Evolutionary conservation across 2,113 vertebrate genomes (phyloP).

Genomic region (Colistium nudipinnis): DNA sequence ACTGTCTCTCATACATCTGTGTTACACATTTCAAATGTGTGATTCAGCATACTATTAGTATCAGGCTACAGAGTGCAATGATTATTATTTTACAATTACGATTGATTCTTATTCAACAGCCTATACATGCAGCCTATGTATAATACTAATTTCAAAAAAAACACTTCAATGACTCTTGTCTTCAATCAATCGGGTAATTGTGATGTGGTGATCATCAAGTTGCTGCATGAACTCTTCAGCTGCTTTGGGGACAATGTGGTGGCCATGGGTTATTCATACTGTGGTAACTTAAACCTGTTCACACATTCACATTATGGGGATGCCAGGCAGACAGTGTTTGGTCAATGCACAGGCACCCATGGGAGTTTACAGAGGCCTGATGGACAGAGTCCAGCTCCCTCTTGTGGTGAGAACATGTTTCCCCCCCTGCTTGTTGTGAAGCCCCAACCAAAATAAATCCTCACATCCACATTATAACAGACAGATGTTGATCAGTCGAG

Average conservation of each 20-base stretch:
- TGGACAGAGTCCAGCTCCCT: slow-evolving; percentile 61
- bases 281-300: background rate
- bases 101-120: background rate
- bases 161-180: too few relatives aligned
- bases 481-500: background rate
- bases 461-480: background rate
- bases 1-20: too few relatives aligned
- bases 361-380: slow-evolving; percentile 14
- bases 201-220: background rate
- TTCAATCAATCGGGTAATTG: too few relatives aligned
- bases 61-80: background rate
- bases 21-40: too few relatives aligned
- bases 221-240: background rate
- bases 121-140: background rate
- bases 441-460: background rate
- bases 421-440: background rate
- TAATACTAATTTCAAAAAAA: background rate
- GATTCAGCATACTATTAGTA: background rate
- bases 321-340: slow-evolving; percentile 4
- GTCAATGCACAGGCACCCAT: slow-evolving; percentile 25
- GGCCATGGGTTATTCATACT: too few relatives aligned
- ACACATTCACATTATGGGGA: background rate
- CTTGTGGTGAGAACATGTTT: slow-evolving; percentile 53
- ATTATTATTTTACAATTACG: background rate
- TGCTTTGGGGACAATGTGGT: background rate